phyloP scores from a whole-genome alignment of 2,797 vertebrate genomes.

The Danio jaintianensis region DNA sequence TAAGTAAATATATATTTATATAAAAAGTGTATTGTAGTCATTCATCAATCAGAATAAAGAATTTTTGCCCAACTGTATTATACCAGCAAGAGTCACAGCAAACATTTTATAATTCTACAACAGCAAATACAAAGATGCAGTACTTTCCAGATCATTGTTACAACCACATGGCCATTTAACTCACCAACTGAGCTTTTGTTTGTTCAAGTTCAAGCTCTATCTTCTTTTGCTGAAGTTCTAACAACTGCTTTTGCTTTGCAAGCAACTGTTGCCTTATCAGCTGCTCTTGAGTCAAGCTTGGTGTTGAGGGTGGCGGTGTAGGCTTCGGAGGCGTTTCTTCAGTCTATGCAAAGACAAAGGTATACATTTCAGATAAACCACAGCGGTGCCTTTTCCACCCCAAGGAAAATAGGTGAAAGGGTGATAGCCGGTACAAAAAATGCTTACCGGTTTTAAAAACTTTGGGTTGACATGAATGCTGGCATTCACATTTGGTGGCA shows the following conservation, averaged over 20 bases:
- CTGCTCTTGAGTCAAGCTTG: constrained; percentile 89
- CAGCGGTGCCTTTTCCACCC: neutral
- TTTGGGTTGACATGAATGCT: constrained; percentile 99
- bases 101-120: neutral
- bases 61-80: neutral
- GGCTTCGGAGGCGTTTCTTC: constrained; percentile 79
- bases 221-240: constrained; percentile 99
- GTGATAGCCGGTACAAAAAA: neutral
- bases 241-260: constrained; percentile 97
- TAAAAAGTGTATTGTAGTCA: neutral
- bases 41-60: too few species aligned
- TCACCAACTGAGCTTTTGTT: constrained; percentile 97
- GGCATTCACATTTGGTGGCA: constrained; percentile 93
- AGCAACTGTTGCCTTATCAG: constrained; percentile 95
- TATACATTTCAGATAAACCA: constrained; percentile 25
- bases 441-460: constrained; percentile 97
- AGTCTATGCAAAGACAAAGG: constrained; percentile 76
- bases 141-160: neutral
- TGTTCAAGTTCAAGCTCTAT: constrained; percentile 98
- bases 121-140: too few species aligned
- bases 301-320: constrained; percentile 80
- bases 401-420: neutral
- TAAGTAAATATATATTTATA: neutral
- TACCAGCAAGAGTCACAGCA: neutral
- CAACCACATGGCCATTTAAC: constrained; percentile 61